These are phyloP conservation scores for Thymelicus lineola DNA, from an alignment of 2,888 invertebrate species.

Conservation along the genomic window DNA sequence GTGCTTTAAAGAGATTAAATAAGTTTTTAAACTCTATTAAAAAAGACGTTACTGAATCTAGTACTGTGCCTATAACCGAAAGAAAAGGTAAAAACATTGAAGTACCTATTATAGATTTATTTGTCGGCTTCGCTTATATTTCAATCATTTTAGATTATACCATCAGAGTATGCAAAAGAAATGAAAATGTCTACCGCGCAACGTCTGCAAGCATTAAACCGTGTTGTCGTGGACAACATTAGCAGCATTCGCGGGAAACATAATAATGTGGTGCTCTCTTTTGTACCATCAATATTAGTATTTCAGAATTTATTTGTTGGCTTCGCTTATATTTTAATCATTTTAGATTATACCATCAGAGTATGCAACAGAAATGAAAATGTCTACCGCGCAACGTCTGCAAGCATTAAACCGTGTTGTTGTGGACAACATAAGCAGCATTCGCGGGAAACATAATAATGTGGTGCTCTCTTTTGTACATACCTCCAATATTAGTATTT, in stretches of 20 bases:
- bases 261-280: slow-evolving; percentile 59
- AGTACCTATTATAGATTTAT: too few relatives aligned
- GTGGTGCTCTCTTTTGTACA: slow-evolving; percentile 64
- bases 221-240: slow-evolving; percentile 66
- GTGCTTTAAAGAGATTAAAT: too few relatives aligned
- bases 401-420: slow-evolving; percentile 62
- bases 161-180: slow-evolving; percentile 71
- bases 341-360: slow-evolving; percentile 72
- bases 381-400: slow-evolving; percentile 65
- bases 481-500: slow-evolving; percentile 84
- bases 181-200: slow-evolving; percentile 68
- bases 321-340: too few relatives aligned
- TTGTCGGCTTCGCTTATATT: too few relatives aligned
- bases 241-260: slow-evolving; percentile 51
- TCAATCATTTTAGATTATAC: slow-evolving; percentile 62
- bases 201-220: slow-evolving; percentile 63
- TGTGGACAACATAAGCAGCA: slow-evolving; percentile 61
- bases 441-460: slow-evolving; percentile 52
- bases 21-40: too few relatives aligned
- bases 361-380: slow-evolving; percentile 70
- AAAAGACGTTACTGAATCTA: too few relatives aligned
- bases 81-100: too few relatives aligned
- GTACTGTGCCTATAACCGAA: too few relatives aligned
- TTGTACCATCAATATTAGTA: slow-evolving; percentile 82
- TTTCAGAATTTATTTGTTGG: slow-evolving; percentile 82